Percentiles rank a stretch among this genome's conserved stretches.
phyloP scores from a whole-genome alignment of 2,888 invertebrate species.

The Lagria hirta region DNA sequence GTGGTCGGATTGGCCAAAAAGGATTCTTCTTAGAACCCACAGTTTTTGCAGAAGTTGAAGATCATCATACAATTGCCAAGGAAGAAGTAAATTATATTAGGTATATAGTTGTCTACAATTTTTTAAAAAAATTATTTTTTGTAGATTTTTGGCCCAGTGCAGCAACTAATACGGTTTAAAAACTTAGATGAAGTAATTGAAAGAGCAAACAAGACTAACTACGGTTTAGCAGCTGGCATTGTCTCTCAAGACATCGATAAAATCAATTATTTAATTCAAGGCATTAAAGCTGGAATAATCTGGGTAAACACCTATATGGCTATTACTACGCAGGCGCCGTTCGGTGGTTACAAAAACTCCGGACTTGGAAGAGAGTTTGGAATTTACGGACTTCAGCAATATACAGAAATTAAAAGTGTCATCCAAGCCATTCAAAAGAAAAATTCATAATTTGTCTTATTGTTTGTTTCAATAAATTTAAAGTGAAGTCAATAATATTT shows the following conservation, averaged over 20 bases:
- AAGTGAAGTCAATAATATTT: no score
- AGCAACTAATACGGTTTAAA: constrained; percentile 88
- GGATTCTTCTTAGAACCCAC: constrained; percentile 90
- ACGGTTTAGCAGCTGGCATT: constrained; percentile 93
- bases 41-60: constrained; percentile 81
- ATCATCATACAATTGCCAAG: constrained; percentile 80
- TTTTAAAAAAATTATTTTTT: constrained; percentile 22
- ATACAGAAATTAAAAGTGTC: constrained; percentile 5
- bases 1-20: constrained; percentile 62
- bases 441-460: constrained; percentile 8
- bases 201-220: constrained; percentile 84
- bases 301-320: constrained; percentile 96
- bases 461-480: no score
- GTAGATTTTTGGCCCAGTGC: constrained; percentile 95
- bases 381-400: constrained; percentile 3
- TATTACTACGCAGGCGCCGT: constrained; percentile 80
- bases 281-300: constrained; percentile 75
- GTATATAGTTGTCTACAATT: not conserved
- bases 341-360: constrained; percentile 96
- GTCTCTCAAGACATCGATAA: constrained; percentile 90
- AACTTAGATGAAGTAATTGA: constrained; percentile 81
- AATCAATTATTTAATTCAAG: constrained; percentile 78
- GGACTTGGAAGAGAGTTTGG: constrained; percentile 88
- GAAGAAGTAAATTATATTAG: constrained; percentile 67
- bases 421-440: not conserved